phyloP scores from a whole-genome alignment of 2,888 invertebrate species.

The Harpagoxenus sublaevis region DNA sequence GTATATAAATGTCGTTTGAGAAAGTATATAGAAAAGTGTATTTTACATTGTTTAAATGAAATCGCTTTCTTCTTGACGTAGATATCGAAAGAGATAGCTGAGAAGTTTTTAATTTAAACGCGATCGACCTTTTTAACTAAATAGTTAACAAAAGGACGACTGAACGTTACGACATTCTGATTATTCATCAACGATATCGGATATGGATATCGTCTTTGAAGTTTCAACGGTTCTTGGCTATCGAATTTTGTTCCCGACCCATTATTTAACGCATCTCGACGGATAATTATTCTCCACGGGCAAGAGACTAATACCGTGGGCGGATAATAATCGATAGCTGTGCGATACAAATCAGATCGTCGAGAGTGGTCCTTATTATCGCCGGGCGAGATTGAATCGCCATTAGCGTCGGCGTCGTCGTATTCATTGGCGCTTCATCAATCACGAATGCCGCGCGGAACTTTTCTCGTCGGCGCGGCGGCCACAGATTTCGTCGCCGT shows the following conservation, averaged over 20 bases:
- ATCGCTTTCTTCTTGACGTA: background rate
- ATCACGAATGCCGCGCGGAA: conserved; percentile 27
- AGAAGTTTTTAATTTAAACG: background rate
- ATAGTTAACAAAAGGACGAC: background rate
- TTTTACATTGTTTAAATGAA: background rate
- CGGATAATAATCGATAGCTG: conserved; percentile 28
- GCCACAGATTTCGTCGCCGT: conserved; percentile 35
- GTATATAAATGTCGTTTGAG: background rate
- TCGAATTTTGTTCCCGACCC: background rate
- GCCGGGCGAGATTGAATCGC: conserved; percentile 22
- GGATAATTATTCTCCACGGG: conserved; percentile 26
- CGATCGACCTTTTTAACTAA: background rate
- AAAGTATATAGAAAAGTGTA: background rate
- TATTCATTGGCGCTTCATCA: conserved; percentile 30
- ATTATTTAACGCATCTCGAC: conserved; percentile 13
- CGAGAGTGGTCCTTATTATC: conserved; percentile 27
- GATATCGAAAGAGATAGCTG: background rate
- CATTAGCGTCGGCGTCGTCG: conserved; percentile 10
- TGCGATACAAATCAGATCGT: conserved; percentile 41
- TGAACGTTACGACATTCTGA: background rate
- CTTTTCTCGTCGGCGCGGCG: conserved; percentile 26
- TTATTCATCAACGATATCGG: background rate
- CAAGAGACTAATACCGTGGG: conserved; percentile 18
- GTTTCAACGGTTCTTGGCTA: background rate
- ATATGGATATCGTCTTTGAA: background rate